Base-by-base conservation (phyloP, 2,113 vertebrate genomes). In the Bambusicola thoracicus region DNA sequence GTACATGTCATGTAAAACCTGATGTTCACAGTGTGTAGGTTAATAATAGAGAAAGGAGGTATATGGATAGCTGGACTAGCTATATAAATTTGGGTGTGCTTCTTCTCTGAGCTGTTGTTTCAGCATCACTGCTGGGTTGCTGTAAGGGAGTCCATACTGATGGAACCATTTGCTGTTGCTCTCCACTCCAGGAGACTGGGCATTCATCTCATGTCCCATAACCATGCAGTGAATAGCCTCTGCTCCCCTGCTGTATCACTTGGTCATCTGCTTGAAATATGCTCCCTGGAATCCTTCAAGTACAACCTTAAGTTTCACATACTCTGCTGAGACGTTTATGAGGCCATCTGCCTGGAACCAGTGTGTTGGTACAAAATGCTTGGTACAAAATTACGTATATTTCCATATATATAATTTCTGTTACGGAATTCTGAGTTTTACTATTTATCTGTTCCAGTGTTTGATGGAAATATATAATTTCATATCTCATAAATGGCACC, bases 251-350 rank as follows among this genome's bases (percentile, higher is more conserved):
- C 79, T 92, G 79, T 59, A 92, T 70, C 84, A 70, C 81, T 73
- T 78, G 16, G 75, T 70, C 49, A n/a, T 48, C 38, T 92, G 66
- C 32, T 58, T 74, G 81, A 95, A 84, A 77, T 63, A 65, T 29
- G 3, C 78, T 48, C 82, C 78, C 87, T 92, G 92, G 79, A 92
- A 86, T 51, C 68, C 38, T 7, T 74, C 90, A 82, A 63, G 63
- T 66, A 70, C 21, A 93, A 88, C 67, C 49, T 66, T 59, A 67
- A 81, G 41, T 85, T 95, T 96, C 51, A 29, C 94, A 73, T 58
- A 74, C 16, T 6, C 82, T 92, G 70, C 76, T 89, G 89, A 92
- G 80, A 87, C 59, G 63, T 88, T 97, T 94, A 94, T 85, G 92
- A 90, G 85, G 73, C 90, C 77, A 81, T 89, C 69, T 92, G 89